Evolutionary conservation across 2,797 vertebrate genomes (phyloP), one percentile per base, ranked within the genome.

Genomic region (Pseudocheirus occidentalis): DNA sequence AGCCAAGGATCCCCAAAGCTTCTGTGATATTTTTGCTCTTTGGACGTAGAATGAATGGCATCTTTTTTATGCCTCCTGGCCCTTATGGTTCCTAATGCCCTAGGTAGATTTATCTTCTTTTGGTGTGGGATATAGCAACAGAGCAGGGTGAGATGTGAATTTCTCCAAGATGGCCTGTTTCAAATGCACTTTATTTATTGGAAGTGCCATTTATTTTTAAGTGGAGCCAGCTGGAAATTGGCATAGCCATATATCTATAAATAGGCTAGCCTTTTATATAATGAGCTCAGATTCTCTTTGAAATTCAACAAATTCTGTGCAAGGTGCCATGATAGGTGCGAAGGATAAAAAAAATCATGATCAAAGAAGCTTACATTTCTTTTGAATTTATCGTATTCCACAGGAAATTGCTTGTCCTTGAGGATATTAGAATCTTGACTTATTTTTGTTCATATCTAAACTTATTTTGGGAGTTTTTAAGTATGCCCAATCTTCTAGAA

Each of bases 361-460:
- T 40, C 18, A 40, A 81, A 81, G 66, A 46, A 46, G 40, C n/a
- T 73, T 40, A 46, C 2, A 10, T 46, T 46, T n/a, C 21, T 1
- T 95, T 93, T 73, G 46, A 95, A 28, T 97, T 93, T 95, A 56
- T 57, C 92, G 54, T 93, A 94, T 97, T 97, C 18, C 56, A 81
- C 96, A 94, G 66, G n/a, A 95, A 96, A 96, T 95, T 94, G 59
- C 92, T 53, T 81, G 92, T 34, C 21, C 53, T 94, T 62, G 53
- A 96, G 92, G 94, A 93, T 95, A 91, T 93, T 89, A 2, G 92
- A 90, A 94, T 29, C 92, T 52, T 95, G 92, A 90, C 95, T 95
- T 59, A 91, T 94, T 24, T 93, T 97, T 94, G 21, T 28, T 95
- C 66, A 81, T 46, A 81, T 81, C n/a, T 81, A 81, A 81, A 46